Percentiles rank a stretch among this genome's conserved stretches.
These are phyloP conservation scores for Tholera decimalis DNA, from an alignment of 2,888 invertebrate genomes.

Conservation along the genomic window DNA sequence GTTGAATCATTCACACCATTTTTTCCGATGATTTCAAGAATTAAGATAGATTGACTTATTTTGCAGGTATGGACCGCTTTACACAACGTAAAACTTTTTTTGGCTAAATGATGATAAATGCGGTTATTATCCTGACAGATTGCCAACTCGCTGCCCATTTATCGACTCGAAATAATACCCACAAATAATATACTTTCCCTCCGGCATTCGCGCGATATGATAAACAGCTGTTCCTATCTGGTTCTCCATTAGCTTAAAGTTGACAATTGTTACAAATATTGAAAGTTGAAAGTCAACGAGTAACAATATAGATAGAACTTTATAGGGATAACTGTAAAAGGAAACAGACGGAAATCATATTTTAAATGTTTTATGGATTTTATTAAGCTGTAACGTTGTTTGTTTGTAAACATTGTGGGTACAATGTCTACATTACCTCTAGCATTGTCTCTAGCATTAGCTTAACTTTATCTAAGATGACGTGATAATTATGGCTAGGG, in stretches of 20 bases:
- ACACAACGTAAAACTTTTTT: neutral
- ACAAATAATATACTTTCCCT: slow-evolving; percentile 53
- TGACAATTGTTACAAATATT: slow-evolving; percentile 50
- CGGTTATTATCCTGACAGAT: slow-evolving; percentile 43
- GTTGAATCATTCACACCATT: neutral
- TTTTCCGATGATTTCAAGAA: neutral
- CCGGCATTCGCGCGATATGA: slow-evolving; percentile 42
- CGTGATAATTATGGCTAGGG: neutral
- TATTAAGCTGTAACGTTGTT: slow-evolving; percentile 12
- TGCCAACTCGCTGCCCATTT: slow-evolving; percentile 22
- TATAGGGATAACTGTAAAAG: slow-evolving; percentile 26
- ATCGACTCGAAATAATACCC: slow-evolving; percentile 28
- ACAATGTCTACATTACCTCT: too few relatives aligned
- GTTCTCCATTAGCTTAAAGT: slow-evolving; percentile 47
- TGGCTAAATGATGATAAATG: slow-evolving; percentile 29
- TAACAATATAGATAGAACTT: slow-evolving; percentile 20
- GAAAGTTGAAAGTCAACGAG: slow-evolving; percentile 45
- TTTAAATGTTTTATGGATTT: slow-evolving; percentile 32
- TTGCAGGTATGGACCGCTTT: slow-evolving; percentile 1
- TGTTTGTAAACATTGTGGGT: slow-evolving; percentile 21
- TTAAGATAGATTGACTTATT: slow-evolving; percentile 5
- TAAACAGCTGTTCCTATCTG: slow-evolving; percentile 44
- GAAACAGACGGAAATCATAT: slow-evolving; percentile 5
- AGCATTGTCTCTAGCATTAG: too few relatives aligned
- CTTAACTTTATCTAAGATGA: too few relatives aligned